Conservation (phyloP, 2,113 vertebrate species). For the Lynx canadensis region DNA sequence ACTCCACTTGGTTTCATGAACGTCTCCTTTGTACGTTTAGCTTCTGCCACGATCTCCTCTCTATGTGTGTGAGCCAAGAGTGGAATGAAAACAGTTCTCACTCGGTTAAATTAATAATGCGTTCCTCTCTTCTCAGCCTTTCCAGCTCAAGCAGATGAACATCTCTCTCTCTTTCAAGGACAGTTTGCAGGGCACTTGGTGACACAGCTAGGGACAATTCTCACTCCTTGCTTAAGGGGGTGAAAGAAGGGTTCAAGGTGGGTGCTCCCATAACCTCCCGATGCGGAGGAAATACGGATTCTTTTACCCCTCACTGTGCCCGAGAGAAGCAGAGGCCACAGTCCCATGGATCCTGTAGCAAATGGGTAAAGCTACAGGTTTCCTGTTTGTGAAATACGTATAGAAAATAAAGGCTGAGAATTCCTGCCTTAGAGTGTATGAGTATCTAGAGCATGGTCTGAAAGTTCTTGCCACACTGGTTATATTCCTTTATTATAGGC, state of each 20-base stretch:
- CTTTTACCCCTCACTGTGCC: not conserved
- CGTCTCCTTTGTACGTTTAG: not conserved
- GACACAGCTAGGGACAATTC: not conserved
- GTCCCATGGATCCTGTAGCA: too few relatives aligned
- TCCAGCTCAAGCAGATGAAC: not conserved
- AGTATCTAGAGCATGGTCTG: not conserved
- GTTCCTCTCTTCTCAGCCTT: not conserved
- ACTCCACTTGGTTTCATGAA: not conserved
- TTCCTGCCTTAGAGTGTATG: too few relatives aligned
- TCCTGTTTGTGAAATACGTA: not conserved
- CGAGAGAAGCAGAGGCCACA: not conserved
- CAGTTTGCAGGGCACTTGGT: not conserved
- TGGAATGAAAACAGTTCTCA: not conserved
- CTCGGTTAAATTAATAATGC: not conserved
- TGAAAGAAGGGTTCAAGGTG: not conserved
- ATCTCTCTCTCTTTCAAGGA: not conserved
- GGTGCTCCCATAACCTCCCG: accelerated
- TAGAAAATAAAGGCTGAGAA: not conserved
- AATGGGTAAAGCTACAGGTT: not conserved
- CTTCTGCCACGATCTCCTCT: not conserved
- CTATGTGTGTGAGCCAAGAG: accelerated
- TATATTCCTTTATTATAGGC: not conserved
- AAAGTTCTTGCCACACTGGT: not conserved
- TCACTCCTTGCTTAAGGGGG: not conserved
- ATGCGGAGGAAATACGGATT: not conserved